These are phyloP conservation scores for Tuta absoluta DNA, from an alignment of 2,888 invertebrate genomes.

Conservation along the genomic window DNA sequence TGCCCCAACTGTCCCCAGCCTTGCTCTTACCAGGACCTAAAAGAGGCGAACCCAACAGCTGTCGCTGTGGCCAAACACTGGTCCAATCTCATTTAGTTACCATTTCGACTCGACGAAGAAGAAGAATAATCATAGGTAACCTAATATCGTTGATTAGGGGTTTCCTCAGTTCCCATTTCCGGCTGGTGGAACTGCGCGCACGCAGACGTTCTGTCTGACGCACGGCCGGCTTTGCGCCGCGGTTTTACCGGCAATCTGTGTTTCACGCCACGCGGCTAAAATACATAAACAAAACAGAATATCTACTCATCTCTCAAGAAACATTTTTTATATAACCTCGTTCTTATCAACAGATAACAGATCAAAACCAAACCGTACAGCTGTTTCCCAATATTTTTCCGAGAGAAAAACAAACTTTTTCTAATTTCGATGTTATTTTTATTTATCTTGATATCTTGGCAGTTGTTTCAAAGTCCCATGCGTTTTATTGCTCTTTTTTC, in stretches of 20 bases:
- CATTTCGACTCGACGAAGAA: too few relatives aligned
- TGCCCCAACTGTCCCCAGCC: too few relatives aligned
- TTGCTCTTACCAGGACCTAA: too few relatives aligned
- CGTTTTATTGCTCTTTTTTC: slow-evolving; percentile 67
- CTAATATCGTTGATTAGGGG: background rate
- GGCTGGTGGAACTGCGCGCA: slow-evolving; percentile 31
- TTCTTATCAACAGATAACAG: slow-evolving; percentile 38
- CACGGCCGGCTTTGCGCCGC: slow-evolving; percentile 13
- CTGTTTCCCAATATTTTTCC: slow-evolving; percentile 67
- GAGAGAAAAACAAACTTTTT: slow-evolving; percentile 72
- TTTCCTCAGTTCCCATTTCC: slow-evolving; percentile 38
- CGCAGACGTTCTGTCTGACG: slow-evolving; percentile 30
- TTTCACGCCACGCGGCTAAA: slow-evolving; percentile 26
- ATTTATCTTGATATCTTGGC: slow-evolving; percentile 75
- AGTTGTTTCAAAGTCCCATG: slow-evolving; percentile 70
- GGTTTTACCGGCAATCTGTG: slow-evolving; percentile 8
- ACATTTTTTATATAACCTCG: slow-evolving; percentile 31
- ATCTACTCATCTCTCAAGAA: slow-evolving; percentile 31
- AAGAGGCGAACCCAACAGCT: too few relatives aligned
- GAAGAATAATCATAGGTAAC: background rate
- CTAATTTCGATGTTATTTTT: slow-evolving; percentile 69
- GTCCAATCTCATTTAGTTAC: too few relatives aligned
- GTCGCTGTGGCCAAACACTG: too few relatives aligned
- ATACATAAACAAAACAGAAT: slow-evolving; percentile 33
- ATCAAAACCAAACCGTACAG: slow-evolving; percentile 51